Percentiles rank a stretch among this genome's conserved stretches.
These are phyloP conservation scores for Callimico goeldii DNA, from an alignment of 2,797 vertebrate species.

Conservation along the genomic window DNA sequence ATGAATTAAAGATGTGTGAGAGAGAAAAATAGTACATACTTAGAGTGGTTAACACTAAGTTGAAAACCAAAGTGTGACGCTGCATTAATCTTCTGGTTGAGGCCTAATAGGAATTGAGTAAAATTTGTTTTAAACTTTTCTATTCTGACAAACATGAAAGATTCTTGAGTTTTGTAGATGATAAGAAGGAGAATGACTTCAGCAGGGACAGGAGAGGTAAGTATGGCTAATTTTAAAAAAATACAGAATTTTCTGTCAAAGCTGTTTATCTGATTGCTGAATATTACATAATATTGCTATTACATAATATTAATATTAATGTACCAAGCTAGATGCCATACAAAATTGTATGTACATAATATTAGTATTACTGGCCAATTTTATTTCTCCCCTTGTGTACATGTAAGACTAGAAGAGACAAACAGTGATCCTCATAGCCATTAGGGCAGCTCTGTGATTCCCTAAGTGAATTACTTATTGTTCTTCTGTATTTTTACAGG, in stretches of 20 bases:
- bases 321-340: too few relatives aligned
- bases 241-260: neutral
- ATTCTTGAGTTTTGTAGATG: neutral
- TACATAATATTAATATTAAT: neutral
- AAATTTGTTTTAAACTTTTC: slow-evolving; percentile 39
- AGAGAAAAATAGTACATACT: slow-evolving; percentile 45
- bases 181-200: neutral
- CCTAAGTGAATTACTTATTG: neutral
- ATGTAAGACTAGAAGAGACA: neutral
- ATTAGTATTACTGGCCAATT: neutral
- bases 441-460: neutral
- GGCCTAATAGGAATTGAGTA: neutral
- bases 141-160: slow-evolving; percentile 21
- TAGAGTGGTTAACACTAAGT: slow-evolving; percentile 20
- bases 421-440: neutral
- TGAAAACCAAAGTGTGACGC: slow-evolving; percentile 44
- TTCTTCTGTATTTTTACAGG: slow-evolving; percentile 1
- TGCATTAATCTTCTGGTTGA: slow-evolving; percentile 1
- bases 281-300: neutral
- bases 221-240: neutral
- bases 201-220: neutral
- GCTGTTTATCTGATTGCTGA: neutral
- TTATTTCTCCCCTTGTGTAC: neutral
- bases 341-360: neutral
- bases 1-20: slow-evolving; percentile 71